phyloP scores from a whole-genome alignment of 1,140 invertebrate genomes.

The Thereuonema tuberculata region DNA sequence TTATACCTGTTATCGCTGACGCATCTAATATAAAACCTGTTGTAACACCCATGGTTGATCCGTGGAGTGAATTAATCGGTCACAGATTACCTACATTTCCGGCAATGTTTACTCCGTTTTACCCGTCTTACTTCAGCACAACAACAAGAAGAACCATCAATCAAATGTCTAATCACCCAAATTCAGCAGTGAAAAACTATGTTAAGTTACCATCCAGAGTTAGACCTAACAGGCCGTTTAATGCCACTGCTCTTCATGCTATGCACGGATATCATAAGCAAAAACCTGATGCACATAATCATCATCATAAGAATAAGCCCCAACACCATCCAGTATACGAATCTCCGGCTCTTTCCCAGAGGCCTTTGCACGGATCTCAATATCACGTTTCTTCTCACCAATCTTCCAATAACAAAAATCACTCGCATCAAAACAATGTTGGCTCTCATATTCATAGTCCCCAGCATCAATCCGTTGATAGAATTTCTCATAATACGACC shows the following conservation, averaged over 20 bases:
- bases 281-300: not conserved
- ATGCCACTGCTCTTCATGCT: not conserved
- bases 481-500: too few relatives aligned
- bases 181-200: not conserved
- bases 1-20: too few relatives aligned
- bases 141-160: too few relatives aligned
- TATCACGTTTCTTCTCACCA: not conserved
- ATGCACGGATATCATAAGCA: not conserved
- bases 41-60: too few relatives aligned
- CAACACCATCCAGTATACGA: not conserved
- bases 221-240: not conserved
- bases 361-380: not conserved
- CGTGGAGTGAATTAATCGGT: not conserved
- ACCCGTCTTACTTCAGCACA: not conserved
- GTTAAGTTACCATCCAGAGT: not conserved
- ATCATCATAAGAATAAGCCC: not conserved
- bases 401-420: not conserved
- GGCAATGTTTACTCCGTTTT: not conserved
- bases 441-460: too few relatives aligned
- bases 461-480: too few relatives aligned
- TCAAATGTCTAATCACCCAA: too few relatives aligned
- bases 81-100: not conserved
- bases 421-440: not conserved
- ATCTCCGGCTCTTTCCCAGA: not conserved
- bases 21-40: too few relatives aligned